A percentile compares a stretch with the other conserved stretches of the same genome.
Conservation (phyloP, 2,888 invertebrate genomes). For the Corythucha ciliata region DNA sequence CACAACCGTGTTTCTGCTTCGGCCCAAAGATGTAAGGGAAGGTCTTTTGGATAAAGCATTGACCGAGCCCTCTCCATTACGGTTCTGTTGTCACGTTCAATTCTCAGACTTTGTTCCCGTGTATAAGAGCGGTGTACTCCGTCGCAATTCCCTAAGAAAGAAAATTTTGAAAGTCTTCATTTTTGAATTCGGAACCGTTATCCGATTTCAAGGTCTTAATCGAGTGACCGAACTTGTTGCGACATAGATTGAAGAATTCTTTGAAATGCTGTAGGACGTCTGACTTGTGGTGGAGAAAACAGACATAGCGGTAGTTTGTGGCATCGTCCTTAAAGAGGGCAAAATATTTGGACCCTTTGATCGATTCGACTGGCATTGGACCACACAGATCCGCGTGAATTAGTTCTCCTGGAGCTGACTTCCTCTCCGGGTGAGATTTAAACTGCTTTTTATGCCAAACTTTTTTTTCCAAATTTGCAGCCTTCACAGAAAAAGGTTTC, state of each 20-base stretch:
- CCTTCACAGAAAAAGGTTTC: too few relatives aligned
- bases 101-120: conserved; percentile 28
- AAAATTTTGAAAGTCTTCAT: conserved; percentile 25
- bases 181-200: conserved; percentile 38
- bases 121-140: too few relatives aligned
- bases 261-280: conserved; percentile 11
- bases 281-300: conserved; percentile 33
- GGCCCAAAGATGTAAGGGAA: conserved; percentile 12
- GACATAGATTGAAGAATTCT: conserved; percentile 14
- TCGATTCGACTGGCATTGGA: conserved; percentile 32
- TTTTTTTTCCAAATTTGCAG: too few relatives aligned
- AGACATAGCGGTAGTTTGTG: conserved; percentile 35
- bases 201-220: conserved; percentile 37
- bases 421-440: too few relatives aligned
- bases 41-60: conserved; percentile 23
- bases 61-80: conserved; percentile 30
- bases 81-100: conserved; percentile 29
- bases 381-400: conserved; percentile 35
- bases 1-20: conserved; percentile 8
- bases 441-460: too few relatives aligned
- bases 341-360: conserved; percentile 35
- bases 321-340: conserved; percentile 37
- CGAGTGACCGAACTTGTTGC: conserved; percentile 35
- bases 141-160: too few relatives aligned
- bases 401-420: conserved; percentile 34